Evolutionary conservation across 1,140 invertebrate genomes (phyloP).

Genomic region (Eufriesea mexicana): DNA sequence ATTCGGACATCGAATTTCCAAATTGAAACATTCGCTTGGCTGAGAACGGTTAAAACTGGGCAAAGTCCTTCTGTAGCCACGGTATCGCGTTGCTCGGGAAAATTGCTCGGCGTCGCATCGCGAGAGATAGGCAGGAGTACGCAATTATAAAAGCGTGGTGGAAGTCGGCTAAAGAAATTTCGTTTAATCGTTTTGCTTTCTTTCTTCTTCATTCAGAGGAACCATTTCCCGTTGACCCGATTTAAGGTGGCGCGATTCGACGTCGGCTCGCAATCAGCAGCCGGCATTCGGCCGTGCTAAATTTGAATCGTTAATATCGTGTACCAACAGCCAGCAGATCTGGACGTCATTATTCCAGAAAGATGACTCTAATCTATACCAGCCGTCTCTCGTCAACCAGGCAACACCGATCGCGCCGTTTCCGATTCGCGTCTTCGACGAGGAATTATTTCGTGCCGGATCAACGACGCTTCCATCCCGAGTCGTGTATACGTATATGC

Average conservation of each 20-base stretch:
- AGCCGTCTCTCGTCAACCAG: conserved; percentile 38
- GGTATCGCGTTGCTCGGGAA: too few species aligned
- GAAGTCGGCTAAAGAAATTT: background rate
- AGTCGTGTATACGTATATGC: background rate
- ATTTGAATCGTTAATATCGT: conserved; percentile 66
- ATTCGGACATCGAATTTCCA: background rate
- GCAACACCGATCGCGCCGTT: conserved; percentile 1
- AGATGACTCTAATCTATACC: conserved; percentile 64
- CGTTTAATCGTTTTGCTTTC: background rate
- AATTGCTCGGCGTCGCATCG: too few species aligned
- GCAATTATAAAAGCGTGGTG: background rate
- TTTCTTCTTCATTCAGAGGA: background rate
- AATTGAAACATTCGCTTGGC: background rate
- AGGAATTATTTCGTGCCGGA: background rate
- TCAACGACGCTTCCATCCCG: conserved; percentile 4
- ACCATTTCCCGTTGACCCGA: conserved; percentile 38
- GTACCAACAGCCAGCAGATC: conserved; percentile 31
- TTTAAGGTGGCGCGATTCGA: conserved; percentile 18
- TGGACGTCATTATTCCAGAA: conserved; percentile 64
- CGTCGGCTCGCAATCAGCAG: conserved; percentile 47
- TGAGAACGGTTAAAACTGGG: too few species aligned
- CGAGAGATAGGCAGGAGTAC: too few species aligned
- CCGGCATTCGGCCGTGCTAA: conserved; percentile 54
- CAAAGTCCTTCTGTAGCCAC: too few species aligned
- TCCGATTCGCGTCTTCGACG: conserved; percentile 48